Percentiles rank a stretch among this genome's conserved stretches.
phyloP scores from a whole-genome alignment of 2,888 invertebrate genomes.

The Reticulitermes lucifugus region DNA sequence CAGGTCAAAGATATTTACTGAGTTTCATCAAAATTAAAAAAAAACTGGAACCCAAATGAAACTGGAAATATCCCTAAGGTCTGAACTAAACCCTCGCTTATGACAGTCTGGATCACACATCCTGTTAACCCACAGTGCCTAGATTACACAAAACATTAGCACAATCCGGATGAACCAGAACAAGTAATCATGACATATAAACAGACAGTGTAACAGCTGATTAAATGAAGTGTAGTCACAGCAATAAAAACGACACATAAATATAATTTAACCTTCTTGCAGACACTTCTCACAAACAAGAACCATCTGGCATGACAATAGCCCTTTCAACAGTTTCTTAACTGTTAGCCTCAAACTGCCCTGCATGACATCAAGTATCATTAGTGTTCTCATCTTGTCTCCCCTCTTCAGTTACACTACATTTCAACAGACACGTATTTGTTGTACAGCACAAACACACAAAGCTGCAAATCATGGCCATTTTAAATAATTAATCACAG shows the following conservation, averaged over 20 bases:
- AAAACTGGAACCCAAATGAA: background rate
- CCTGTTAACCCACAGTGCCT: background rate
- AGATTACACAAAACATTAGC: background rate
- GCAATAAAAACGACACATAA: background rate
- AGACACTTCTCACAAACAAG: background rate
- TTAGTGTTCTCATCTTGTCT: background rate
- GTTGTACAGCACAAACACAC: background rate
- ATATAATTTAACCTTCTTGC: background rate
- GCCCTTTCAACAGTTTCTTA: background rate
- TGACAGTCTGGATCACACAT: background rate
- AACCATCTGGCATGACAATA: background rate
- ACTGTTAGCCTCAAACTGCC: background rate
- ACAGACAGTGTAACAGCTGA: background rate
- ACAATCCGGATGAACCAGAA: background rate
- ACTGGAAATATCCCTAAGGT: background rate
- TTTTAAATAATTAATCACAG: background rate
- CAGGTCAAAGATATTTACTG: background rate
- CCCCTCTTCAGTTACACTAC: background rate
- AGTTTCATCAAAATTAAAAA: background rate
- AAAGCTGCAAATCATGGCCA: background rate
- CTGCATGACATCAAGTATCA: background rate
- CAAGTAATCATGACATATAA: conserved; percentile 4
- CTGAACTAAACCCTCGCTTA: background rate
- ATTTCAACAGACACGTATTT: background rate
- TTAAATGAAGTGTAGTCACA: background rate